Evolutionary conservation across 1,140 invertebrate species (phyloP).

Genomic region (Drosophila azteca): DNA sequence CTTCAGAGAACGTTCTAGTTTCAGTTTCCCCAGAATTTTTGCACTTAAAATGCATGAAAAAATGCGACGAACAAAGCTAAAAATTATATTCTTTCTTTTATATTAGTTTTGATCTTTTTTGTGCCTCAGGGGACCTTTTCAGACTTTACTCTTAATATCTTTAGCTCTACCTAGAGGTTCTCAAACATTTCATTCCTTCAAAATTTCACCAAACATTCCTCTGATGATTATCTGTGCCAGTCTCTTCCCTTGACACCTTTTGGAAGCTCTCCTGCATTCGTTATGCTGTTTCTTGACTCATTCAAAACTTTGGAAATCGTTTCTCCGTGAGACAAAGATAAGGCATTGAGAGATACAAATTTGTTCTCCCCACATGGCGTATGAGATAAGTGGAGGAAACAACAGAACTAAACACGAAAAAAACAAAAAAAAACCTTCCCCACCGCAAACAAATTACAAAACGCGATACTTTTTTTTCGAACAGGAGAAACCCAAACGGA

Average conservation of each 20-base stretch:
- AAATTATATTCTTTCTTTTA: no score
- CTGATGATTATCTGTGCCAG: slow-evolving; percentile 10
- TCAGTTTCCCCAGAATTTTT: no score
- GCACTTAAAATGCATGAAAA: no score
- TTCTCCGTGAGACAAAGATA: slow-evolving; percentile 62
- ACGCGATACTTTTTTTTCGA: slow-evolving; percentile 8
- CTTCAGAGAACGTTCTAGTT: no score
- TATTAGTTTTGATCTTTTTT: no score
- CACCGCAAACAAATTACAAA: slow-evolving; percentile 46
- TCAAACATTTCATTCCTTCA: no score
- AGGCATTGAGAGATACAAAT: slow-evolving; percentile 59
- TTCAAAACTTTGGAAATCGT: slow-evolving; percentile 21
- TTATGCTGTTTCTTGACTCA: slow-evolving; percentile 7
- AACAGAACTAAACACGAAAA: slow-evolving; percentile 19
- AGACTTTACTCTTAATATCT: no score
- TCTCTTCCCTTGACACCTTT: slow-evolving; percentile 6
- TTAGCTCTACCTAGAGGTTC: no score
- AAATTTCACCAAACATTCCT: no score
- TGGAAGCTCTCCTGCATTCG: neutral
- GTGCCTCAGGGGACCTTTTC: no score
- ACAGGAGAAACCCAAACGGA: neutral
- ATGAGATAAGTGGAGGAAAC: slow-evolving; percentile 36
- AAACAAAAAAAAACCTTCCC: slow-evolving; percentile 6
- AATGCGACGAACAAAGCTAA: no score
- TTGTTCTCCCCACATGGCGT: slow-evolving; percentile 34